Percentiles rank a stretch among this genome's conserved stretches.
These are phyloP conservation scores for Oophaga pumilio DNA, from an alignment of 2,113 vertebrate genomes.

Conservation along the genomic window DNA sequence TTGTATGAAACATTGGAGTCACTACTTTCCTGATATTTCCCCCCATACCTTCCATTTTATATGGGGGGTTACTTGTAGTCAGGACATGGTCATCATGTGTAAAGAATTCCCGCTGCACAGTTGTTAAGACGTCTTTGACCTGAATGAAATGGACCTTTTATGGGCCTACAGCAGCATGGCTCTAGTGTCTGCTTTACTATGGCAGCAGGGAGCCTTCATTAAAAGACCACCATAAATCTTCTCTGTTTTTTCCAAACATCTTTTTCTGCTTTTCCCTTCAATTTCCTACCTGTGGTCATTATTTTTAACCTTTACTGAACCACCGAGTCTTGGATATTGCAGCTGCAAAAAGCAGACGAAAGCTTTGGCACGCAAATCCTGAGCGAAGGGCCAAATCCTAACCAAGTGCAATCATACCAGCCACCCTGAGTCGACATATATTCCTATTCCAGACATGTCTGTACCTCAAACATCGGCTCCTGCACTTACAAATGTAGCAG, in stretches of 20 bases:
- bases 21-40: neutral
- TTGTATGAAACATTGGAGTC: neutral
- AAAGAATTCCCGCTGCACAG: neutral
- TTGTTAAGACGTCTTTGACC: neutral
- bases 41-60: neutral
- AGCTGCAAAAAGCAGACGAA: neutral
- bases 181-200: neutral
- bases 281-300: conserved; percentile 4
- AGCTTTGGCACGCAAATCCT: neutral
- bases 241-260: neutral
- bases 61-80: neutral
- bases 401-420: neutral
- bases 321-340: neutral
- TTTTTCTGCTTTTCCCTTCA: neutral
- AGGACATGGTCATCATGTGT: neutral
- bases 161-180: neutral
- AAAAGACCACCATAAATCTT: conserved; percentile 8
- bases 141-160: neutral
- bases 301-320: neutral
- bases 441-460: neutral
- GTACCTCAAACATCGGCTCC: neutral
- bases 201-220: conserved; percentile 11
- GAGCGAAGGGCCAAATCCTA: neutral
- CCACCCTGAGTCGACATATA: neutral
- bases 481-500: neutral